Percentiles rank a stretch among this genome's conserved stretches.
Conservation (phyloP, 2,888 invertebrate genomes). For the Diploptera punctata region DNA sequence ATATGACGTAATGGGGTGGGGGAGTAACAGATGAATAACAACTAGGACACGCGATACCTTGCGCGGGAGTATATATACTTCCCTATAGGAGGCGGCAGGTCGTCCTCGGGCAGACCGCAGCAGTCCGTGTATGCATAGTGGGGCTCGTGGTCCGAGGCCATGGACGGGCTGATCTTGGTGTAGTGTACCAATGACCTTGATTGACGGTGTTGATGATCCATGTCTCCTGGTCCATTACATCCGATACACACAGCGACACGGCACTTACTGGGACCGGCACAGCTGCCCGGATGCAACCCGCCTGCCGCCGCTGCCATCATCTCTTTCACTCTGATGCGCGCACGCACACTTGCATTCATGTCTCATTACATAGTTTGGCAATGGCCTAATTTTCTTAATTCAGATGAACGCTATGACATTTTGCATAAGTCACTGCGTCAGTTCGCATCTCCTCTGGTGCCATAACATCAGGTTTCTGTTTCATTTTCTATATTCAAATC, state of each 20-base stretch:
- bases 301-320: neutral
- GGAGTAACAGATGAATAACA: neutral
- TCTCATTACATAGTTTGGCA: too few relatives aligned
- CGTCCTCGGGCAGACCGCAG: slow-evolving; percentile 33
- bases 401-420: too few relatives aligned
- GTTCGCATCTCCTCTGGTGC: too few relatives aligned
- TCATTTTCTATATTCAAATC: too few relatives aligned
- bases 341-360: too few relatives aligned
- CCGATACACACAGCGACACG: slow-evolving; percentile 8
- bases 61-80: neutral
- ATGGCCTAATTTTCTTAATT: too few relatives aligned
- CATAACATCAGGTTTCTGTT: too few relatives aligned
- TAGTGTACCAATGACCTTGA: slow-evolving; percentile 38
- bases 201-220: slow-evolving; percentile 27
- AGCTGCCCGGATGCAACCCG: neutral
- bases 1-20: too few relatives aligned
- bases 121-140: slow-evolving; percentile 39
- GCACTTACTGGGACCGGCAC: slow-evolving; percentile 4
- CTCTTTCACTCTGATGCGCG: too few relatives aligned
- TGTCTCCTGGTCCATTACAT: slow-evolving; percentile 14
- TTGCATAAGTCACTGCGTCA: too few relatives aligned
- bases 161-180: slow-evolving; percentile 35
- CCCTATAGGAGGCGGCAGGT: slow-evolving; percentile 25
- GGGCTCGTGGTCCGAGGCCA: slow-evolving; percentile 33
- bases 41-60: neutral